Percentiles rank a stretch among this genome's conserved stretches.
These are phyloP conservation scores for Herminia tarsipennalis DNA, from an alignment of 2,888 invertebrate genomes.

Conservation along the genomic window DNA sequence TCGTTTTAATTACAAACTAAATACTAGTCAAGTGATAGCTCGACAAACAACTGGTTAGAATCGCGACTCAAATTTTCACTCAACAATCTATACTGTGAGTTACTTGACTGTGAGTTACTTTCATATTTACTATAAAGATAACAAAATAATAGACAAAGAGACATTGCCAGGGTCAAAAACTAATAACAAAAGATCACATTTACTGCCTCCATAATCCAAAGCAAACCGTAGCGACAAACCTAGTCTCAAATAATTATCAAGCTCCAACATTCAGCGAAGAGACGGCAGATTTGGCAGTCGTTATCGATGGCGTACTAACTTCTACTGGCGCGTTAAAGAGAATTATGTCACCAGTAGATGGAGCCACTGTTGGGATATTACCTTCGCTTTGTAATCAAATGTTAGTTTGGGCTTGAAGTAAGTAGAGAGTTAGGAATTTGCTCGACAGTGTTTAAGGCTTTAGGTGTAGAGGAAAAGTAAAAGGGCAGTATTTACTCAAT, in stretches of 20 bases:
- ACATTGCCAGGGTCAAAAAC: no score
- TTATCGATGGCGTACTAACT: conserved; percentile 17
- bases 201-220: no score
- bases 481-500: no score
- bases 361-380: conserved; percentile 1
- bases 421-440: neutral
- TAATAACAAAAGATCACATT: no score
- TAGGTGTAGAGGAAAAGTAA: neutral
- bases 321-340: conserved; percentile 5
- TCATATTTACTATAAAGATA: no score
- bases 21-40: no score
- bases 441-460: neutral
- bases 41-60: no score
- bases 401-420: conserved; percentile 5
- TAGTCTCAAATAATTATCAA: conserved; percentile 15
- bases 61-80: no score
- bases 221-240: neutral
- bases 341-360: conserved; percentile 12
- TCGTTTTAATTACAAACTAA: no score
- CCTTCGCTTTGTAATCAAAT: conserved; percentile 9
- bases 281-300: conserved; percentile 24
- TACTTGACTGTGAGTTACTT: no score
- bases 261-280: conserved; percentile 16
- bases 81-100: no score
- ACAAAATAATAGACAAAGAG: no score